Percentiles rank a stretch among this genome's conserved stretches.
These are phyloP conservation scores for Leucophora obtusa DNA, from an alignment of 2,888 invertebrate genomes.

Conservation along the genomic window DNA sequence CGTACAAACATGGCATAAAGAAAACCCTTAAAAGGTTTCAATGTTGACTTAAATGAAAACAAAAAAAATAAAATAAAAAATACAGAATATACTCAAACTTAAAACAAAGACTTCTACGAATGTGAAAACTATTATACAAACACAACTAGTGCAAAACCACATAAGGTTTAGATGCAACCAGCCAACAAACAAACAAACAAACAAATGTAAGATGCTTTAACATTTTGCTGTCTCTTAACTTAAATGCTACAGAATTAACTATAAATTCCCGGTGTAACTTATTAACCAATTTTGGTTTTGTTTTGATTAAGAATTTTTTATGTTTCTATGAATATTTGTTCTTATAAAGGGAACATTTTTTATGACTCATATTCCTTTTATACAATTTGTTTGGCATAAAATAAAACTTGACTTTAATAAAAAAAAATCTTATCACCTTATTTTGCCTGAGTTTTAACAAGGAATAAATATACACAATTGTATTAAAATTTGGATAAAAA, in stretches of 20 bases:
- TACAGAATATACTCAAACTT: background rate
- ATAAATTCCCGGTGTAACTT: slow-evolving; percentile 44
- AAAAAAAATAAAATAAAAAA: slow-evolving; percentile 8
- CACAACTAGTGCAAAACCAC: slow-evolving; percentile 56
- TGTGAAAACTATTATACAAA: slow-evolving; percentile 9
- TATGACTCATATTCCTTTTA: too few relatives aligned
- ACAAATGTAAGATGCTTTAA: slow-evolving; percentile 45
- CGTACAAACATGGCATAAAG: slow-evolving; percentile 51
- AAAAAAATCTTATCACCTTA: too few relatives aligned
- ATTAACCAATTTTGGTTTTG: background rate
- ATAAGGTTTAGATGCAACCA: slow-evolving; percentile 34
- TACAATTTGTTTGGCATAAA: too few relatives aligned
- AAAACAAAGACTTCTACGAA: slow-evolving; percentile 23
- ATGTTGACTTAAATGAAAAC: slow-evolving; percentile 50
- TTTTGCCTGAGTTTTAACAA: too few relatives aligned
- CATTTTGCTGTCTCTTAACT: slow-evolving; percentile 42
- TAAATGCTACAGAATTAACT: slow-evolving; percentile 43
- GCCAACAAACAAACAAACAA: slow-evolving; percentile 12
- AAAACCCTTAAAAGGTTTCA: slow-evolving; percentile 62
- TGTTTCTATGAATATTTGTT: too few relatives aligned
- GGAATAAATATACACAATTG: too few relatives aligned
- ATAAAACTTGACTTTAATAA: too few relatives aligned
- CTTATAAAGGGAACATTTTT: too few relatives aligned
- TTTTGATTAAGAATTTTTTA: too few relatives aligned
- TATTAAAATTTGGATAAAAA: too few relatives aligned